A percentile compares a stretch with the other conserved stretches of the same genome.
phyloP scores from a whole-genome alignment of 2,797 vertebrate species.

The Pristis pectinata region DNA sequence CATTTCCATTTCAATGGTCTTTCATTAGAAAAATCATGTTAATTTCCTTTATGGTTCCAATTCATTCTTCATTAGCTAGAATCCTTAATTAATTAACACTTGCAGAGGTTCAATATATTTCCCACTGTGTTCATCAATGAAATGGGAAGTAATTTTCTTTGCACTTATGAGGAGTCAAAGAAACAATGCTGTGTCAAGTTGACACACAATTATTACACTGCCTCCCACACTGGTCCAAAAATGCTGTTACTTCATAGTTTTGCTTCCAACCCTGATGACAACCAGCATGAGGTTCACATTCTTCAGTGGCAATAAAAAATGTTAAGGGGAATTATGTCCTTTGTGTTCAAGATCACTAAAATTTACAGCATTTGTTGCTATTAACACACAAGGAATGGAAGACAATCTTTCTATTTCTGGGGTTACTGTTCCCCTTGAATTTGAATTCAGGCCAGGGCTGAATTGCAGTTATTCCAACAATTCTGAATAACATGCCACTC shows the following conservation, averaged over 20 bases:
- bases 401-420: background rate
- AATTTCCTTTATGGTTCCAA: background rate
- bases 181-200: background rate
- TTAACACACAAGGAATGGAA: background rate
- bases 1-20: background rate
- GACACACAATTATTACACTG: background rate
- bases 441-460: background rate
- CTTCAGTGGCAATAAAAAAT: background rate
- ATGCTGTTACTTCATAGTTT: background rate
- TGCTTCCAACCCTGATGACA: background rate
- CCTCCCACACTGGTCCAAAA: background rate
- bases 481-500: background rate
- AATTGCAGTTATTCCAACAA: background rate
- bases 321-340: background rate
- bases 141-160: slow-evolving; percentile 3
- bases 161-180: background rate
- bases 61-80: background rate
- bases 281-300: background rate
- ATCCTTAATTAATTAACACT: background rate
- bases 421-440: background rate
- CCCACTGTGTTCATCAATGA: background rate
- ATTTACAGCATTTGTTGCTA: background rate
- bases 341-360: background rate
- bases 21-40: background rate
- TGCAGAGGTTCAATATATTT: background rate